These are phyloP conservation scores for Emydoidea blandingii DNA, from an alignment of 2,797 vertebrate genomes.

Conservation along the genomic window DNA sequence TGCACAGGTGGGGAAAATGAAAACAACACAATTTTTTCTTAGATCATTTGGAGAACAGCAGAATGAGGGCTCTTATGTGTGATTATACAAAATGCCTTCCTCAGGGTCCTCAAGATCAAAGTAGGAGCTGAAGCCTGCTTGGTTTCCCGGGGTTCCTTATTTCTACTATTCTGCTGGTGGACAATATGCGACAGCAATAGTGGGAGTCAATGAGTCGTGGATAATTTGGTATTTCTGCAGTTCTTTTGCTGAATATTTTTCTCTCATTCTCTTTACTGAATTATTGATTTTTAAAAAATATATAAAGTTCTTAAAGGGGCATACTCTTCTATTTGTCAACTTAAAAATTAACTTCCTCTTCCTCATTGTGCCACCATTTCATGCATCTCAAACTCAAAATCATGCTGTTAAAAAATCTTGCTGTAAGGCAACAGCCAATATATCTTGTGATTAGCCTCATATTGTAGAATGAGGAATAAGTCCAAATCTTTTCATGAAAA, in stretches of 20 bases:
- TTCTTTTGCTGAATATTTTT: slow-evolving; percentile 9
- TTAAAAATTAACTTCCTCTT: slow-evolving; percentile 69
- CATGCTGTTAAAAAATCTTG: slow-evolving; percentile 52
- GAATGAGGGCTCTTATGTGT: neutral
- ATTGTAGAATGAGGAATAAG: slow-evolving; percentile 46
- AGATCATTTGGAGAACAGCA: neutral
- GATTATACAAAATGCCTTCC: neutral
- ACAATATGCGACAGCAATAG: neutral
- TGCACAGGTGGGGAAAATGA: neutral
- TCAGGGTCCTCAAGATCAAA: neutral
- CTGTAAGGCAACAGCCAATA: slow-evolving; percentile 62
- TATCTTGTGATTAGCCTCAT: slow-evolving; percentile 63
- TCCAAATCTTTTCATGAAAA: slow-evolving; percentile 49
- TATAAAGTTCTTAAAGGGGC: neutral
- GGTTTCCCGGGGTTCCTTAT: neutral
- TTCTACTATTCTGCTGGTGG: neutral
- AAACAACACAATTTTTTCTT: neutral
- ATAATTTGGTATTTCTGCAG: slow-evolving; percentile 17
- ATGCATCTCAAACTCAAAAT: slow-evolving; percentile 55
- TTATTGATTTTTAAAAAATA: slow-evolving; percentile 5
- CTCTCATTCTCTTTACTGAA: neutral
- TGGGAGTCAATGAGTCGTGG: neutral
- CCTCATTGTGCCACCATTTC: slow-evolving; percentile 68
- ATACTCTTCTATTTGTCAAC: slow-evolving; percentile 23
- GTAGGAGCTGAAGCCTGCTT: neutral